Base-by-base conservation (phyloP, 2,888 invertebrate species). In the Caenorhabditis sinica region DNA sequence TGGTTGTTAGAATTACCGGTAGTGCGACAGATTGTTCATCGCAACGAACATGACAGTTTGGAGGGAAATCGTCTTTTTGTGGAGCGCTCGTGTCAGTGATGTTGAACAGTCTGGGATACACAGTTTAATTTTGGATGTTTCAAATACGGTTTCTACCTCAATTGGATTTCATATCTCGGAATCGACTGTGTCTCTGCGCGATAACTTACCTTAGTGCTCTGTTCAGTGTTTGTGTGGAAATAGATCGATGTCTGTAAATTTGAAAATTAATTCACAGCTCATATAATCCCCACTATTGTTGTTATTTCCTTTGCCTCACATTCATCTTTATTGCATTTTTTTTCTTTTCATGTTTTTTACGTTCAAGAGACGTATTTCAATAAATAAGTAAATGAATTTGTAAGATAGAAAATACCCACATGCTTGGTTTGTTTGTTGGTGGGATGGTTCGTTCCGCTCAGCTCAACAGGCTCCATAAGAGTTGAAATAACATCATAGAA, bases 61-160 rank as follows among this genome's bases (percentile, higher is more conserved):
- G 87, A 8, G 92, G 92, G 66, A 92, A 93, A 28, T 91, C 92
- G 75, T 92, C 92, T 17, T 86, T 81, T 69, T 91, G 90, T 23
- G 88, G 56, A 13, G 97, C 92, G 96, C 96, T 0, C 96, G 96
- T 93, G 98, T 69, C 98, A 92, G 97, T 94, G 33, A 65, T 45
- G 43, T 87, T 75, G 85, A 89, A 89, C 66, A 89, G 89, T 40
- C 89, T 69, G 40, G 1, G 51, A 53, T 15, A 20, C 6, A 25
- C 0, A 2, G 15, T 87, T 13, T 51, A 51, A 53, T 15, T 17
- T 0, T 5, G 1, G 15, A 15, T 2, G 2, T 30, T 15, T 17
- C 43, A 1, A 3, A 45, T 25, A 20, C 30, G 68, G 8, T n/a
- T 5, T 49, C 11, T 40, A 86, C 83, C 83, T 65, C 56, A 97